Evolutionary conservation across 2,797 vertebrate species (phyloP).

Genomic region (Enteromius fasciolatus): DNA sequence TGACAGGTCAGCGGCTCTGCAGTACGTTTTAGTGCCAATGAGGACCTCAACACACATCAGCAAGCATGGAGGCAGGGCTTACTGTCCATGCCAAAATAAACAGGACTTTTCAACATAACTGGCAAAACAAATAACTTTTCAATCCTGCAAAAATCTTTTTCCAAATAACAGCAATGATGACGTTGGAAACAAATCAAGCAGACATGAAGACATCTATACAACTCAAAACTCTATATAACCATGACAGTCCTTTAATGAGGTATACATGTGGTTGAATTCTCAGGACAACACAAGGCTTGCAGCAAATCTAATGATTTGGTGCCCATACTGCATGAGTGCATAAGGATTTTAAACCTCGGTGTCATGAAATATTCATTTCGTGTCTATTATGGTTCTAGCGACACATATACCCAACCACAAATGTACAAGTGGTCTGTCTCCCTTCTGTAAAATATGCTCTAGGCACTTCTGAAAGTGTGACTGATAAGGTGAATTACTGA

Average conservation of each 20-base stretch:
- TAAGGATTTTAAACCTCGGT: neutral
- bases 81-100: slow-evolving; percentile 31
- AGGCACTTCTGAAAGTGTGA: slow-evolving; percentile 39
- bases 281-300: slow-evolving; percentile 11
- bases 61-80: slow-evolving; percentile 37
- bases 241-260: slow-evolving; percentile 5
- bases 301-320: slow-evolving; percentile 22
- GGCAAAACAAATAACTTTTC: slow-evolving; percentile 19
- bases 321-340: slow-evolving; percentile 13
- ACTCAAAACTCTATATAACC: neutral
- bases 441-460: slow-evolving; percentile 32
- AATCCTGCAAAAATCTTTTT: neutral
- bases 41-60: slow-evolving; percentile 46
- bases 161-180: neutral
- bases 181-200: neutral
- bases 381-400: slow-evolving; percentile 12
- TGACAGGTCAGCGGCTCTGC: slow-evolving; percentile 48
- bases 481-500: slow-evolving; percentile 41
- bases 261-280: slow-evolving; percentile 14
- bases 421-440: slow-evolving; percentile 18
- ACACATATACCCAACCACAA: slow-evolving; percentile 14
- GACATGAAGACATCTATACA: slow-evolving; percentile 8
- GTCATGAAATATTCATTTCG: slow-evolving; percentile 43
- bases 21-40: slow-evolving; percentile 37
- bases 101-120: slow-evolving; percentile 15